Conservation (phyloP, 2,113 vertebrate genomes). For the Serilophus lunatus region DNA sequence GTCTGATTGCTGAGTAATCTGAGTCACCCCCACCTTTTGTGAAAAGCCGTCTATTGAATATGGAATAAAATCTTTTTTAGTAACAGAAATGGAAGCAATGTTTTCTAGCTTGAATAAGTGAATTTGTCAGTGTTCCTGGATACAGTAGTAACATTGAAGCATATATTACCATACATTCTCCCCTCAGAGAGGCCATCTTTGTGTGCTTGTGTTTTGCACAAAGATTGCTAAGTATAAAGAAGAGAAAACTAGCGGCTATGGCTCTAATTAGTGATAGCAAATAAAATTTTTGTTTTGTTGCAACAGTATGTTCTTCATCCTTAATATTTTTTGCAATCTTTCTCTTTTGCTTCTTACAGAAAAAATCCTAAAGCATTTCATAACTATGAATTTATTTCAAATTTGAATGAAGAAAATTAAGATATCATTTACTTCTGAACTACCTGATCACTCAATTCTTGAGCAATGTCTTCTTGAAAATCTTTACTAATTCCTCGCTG, state of each 20-base stretch:
- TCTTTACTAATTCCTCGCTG: neutral
- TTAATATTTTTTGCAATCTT: neutral
- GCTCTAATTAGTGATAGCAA: neutral
- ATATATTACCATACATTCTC: neutral
- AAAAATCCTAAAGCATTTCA: neutral
- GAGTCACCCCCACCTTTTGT: neutral
- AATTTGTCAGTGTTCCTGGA: neutral
- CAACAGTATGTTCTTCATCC: neutral
- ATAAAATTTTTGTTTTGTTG: neutral
- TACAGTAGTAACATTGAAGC: neutral
- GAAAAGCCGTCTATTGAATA: neutral
- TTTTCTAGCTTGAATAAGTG: neutral
- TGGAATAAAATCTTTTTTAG: neutral
- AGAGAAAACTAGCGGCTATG: neutral
- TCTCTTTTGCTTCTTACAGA: neutral
- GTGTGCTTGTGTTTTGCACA: neutral
- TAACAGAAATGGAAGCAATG: neutral
- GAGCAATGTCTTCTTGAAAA: neutral
- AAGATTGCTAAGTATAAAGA: neutral
- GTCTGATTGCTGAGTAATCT: neutral
- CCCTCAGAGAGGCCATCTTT: neutral
- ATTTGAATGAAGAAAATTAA: neutral
- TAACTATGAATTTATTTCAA: neutral
- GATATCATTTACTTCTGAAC: neutral
- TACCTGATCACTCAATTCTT: neutral